Conservation (phyloP, 2,888 invertebrate species). For the Iphiclides podalirius region DNA sequence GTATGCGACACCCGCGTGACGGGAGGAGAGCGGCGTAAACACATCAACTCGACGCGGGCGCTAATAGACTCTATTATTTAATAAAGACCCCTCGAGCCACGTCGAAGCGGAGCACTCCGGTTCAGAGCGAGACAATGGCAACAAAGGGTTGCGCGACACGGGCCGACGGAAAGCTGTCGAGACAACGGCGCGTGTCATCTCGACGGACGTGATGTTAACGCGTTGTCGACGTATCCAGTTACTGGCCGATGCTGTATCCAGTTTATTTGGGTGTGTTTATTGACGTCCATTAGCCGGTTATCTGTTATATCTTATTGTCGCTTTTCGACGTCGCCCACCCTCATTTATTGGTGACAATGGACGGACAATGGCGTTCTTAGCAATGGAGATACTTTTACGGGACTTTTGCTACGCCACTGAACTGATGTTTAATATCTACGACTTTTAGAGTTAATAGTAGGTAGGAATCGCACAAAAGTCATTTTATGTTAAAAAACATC, state of each 20-base stretch:
- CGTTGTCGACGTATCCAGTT: neutral
- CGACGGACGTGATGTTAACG: neutral
- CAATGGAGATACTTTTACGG: no score
- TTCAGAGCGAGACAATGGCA: constrained; percentile 23
- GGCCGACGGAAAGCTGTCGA: neutral
- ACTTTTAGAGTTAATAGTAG: no score
- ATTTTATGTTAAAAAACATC: no score
- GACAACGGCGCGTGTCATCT: constrained; percentile 15
- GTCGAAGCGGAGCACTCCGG: neutral
- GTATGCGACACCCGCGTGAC: no score
- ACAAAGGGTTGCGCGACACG: constrained; percentile 22
- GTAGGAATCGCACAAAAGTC: no score
- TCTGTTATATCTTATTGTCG: neutral
- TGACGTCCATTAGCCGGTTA: constrained; percentile 7
- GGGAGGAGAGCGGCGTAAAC: neutral
- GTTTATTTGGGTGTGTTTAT: neutral
- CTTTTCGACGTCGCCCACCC: no score
- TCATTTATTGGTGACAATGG: no score
- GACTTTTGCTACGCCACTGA: no score
- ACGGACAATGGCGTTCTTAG: no score
- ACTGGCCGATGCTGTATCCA: neutral
- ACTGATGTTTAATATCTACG: no score
- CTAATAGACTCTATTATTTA: constrained; percentile 22
- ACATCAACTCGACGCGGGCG: constrained; percentile 9
- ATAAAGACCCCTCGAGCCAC: constrained; percentile 18